Base-by-base conservation (phyloP, 2,797 vertebrate species). In the Brotula barbata region DNA sequence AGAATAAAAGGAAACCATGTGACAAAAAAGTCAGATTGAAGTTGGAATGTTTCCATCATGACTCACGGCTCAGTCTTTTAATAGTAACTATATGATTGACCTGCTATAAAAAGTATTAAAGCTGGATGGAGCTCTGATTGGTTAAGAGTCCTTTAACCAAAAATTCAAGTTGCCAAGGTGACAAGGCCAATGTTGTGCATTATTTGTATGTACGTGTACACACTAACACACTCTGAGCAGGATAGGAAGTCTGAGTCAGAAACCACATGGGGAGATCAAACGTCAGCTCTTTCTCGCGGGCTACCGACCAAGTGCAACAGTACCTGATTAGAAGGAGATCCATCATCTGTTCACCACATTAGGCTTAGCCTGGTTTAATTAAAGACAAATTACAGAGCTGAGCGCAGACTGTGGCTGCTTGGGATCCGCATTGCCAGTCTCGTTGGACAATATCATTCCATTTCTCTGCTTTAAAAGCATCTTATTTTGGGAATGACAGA, bases 301-400 rank as follows among this genome's bases (percentile, higher is more conserved):
- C 64, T 51, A 14, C 45, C 9, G 56, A 83, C 81, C 75, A 75
- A 86, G 63, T 37, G 64, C 66, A 79, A 74, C 69, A 77, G 65
- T 44, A 80, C 70, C 76, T 77, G 82, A 88, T 80, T 80, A 85
- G 77, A 83, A 56, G 68, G 61, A 41, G 56, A 64, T 10, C 61
- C 47, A 13, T 83, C 75, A 71, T 77, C 67, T 58, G 54, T 74
- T 85, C 71, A 53, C 76, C 55, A 45, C 82, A 82, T 87, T 75
- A 84, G 49, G 33, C 54, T 20, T 62, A 83, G 69, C 23, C 36
- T 64, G 60, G 80, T 82, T 76, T 76, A 84, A 84, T 84, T 79
- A 84, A 80, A 83, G 79, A 57, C 67, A 15, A 15, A 55, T 64
- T 77, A 60, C 59, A 53, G 55, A 74, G 64, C 62, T 62, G 52